phyloP scores from a whole-genome alignment of 2,113 vertebrate genomes.

The Pachycephala philippinensis region DNA sequence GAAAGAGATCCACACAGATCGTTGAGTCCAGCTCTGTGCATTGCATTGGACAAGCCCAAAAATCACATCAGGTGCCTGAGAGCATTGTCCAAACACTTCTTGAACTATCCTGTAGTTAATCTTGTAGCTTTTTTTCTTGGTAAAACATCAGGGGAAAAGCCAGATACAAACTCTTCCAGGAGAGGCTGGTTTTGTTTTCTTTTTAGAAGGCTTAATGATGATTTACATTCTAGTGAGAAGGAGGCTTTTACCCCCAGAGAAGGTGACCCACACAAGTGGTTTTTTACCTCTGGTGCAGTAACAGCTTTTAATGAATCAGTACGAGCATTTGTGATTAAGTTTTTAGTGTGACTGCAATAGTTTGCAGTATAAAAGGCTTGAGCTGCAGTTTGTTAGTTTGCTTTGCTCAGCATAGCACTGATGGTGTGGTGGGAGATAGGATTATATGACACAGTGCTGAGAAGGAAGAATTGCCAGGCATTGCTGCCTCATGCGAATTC shows the following conservation, averaged over 20 bases:
- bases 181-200: fast-evolving
- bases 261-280: too few species aligned
- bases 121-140: neutral
- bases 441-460: neutral
- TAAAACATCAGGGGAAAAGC: neutral
- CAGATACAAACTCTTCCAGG: neutral
- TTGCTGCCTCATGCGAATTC: neutral
- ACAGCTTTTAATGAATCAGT: neutral
- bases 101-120: neutral
- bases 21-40: neutral
- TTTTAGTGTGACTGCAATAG: neutral
- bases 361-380: neutral
- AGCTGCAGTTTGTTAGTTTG: neutral
- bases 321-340: neutral
- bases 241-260: neutral
- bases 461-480: neutral
- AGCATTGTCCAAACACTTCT: neutral
- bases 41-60: neutral
- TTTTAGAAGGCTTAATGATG: neutral
- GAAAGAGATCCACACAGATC: too few species aligned
- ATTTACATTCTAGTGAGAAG: neutral
- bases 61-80: neutral
- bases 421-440: neutral
- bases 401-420: neutral
- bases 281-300: neutral